Conservation (phyloP, 2,113 vertebrate species). For the Pyxicephalus adspersus region DNA sequence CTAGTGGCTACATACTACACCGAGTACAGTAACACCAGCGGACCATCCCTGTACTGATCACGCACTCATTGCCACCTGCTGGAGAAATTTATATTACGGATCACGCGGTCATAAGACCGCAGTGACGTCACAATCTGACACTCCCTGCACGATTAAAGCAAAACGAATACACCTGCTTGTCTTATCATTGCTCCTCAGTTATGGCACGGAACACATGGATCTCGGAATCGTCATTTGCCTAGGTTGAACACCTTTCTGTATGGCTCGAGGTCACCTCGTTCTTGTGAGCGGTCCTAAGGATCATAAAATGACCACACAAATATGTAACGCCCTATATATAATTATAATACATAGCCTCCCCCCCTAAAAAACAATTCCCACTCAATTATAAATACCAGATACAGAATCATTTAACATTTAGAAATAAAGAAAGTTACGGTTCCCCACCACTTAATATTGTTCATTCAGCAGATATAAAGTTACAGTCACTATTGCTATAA, state of each 20-base stretch:
- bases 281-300: slow-evolving; percentile 5
- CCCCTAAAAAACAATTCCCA: too few species aligned
- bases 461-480: too few species aligned
- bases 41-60: not conserved
- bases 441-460: too few species aligned
- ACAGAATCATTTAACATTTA: too few species aligned
- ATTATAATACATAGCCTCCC: not conserved
- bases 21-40: not conserved
- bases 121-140: not conserved
- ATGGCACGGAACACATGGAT: not conserved
- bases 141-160: not conserved
- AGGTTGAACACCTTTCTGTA: not conserved
- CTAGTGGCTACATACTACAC: not conserved
- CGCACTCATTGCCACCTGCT: too few species aligned
- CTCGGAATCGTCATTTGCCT: not conserved
- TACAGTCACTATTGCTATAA: too few species aligned
- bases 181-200: not conserved
- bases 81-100: too few species aligned
- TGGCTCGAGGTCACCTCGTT: not conserved
- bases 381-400: too few species aligned
- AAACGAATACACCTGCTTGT: not conserved
- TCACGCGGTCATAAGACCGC: not conserved
- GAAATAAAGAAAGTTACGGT: too few species aligned
- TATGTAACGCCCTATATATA: not conserved
- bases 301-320: slow-evolving; percentile 26